Evolutionary conservation across 1,140 invertebrate genomes (phyloP).

Genomic region (Camponotus pennsylvanicus): DNA sequence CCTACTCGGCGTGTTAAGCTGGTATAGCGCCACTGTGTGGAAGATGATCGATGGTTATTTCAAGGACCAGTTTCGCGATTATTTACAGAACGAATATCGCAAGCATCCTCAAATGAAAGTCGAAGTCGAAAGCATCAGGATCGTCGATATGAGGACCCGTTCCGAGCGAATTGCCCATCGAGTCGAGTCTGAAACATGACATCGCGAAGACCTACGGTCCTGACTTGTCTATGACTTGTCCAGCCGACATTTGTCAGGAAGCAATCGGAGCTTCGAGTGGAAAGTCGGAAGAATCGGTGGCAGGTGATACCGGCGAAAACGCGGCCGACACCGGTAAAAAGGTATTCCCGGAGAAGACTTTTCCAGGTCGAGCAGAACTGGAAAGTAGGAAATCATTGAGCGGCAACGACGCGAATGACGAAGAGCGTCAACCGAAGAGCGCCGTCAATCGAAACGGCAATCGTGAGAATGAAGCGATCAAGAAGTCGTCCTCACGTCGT

Average conservation of each 20-base stretch:
- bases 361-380: slow-evolving; percentile 34
- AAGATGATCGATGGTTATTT: slow-evolving; percentile 87
- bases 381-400: slow-evolving; percentile 53
- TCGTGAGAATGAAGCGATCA: slow-evolving; percentile 5
- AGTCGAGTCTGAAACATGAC: slow-evolving; percentile 16
- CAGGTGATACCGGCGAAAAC: slow-evolving; percentile 70
- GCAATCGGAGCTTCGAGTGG: neutral
- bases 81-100: slow-evolving; percentile 83
- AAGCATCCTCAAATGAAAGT: slow-evolving; percentile 81
- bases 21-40: slow-evolving; percentile 86
- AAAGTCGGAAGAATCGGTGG: slow-evolving; percentile 2
- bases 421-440: slow-evolving; percentile 30
- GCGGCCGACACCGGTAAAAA: slow-evolving; percentile 69
- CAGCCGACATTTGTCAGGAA: slow-evolving; percentile 46
- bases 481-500: slow-evolving; percentile 5
- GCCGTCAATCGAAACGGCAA: slow-evolving; percentile 24
- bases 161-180: neutral
- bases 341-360: slow-evolving; percentile 62
- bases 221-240: neutral
- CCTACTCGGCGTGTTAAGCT: slow-evolving; percentile 83
- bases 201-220: neutral
- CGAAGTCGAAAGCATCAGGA: slow-evolving; percentile 7
- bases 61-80: slow-evolving; percentile 85
- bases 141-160: slow-evolving; percentile 51
- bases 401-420: slow-evolving; percentile 3